These are phyloP conservation scores for Struthio camelus DNA, from an alignment of 2,113 vertebrate genomes.

Conservation along the genomic window DNA sequence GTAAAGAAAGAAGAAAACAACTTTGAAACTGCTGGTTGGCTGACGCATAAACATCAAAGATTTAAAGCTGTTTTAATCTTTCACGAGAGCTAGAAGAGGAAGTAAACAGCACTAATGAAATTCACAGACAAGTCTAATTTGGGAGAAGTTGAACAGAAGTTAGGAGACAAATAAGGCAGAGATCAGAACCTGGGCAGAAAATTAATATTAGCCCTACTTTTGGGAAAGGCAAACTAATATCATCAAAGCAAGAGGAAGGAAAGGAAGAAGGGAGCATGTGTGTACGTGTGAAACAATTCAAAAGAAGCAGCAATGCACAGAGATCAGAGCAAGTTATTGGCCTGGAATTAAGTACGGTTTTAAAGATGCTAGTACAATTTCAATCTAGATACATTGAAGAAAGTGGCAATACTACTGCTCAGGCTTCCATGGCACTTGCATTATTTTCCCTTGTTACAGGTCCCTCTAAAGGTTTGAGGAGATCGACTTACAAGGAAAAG, in stretches of 20 bases:
- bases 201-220: neutral
- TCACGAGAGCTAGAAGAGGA: constrained; percentile 7
- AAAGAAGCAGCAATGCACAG: neutral
- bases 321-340: neutral
- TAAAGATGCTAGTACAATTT: neutral
- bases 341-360: neutral
- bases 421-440: neutral
- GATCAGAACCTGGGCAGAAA: constrained; percentile 12
- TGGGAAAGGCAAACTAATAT: neutral
- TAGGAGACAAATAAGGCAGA: neutral
- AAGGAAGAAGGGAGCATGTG: no score
- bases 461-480: neutral
- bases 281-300: neutral
- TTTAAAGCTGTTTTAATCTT: constrained; percentile 46
- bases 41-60: constrained; percentile 43
- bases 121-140: constrained; percentile 36
- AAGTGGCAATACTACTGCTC: neutral
- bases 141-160: constrained; percentile 35
- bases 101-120: constrained; percentile 42
- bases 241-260: neutral
- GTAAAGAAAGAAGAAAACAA: neutral
- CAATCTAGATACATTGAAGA: neutral
- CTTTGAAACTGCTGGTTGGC: constrained; percentile 19
- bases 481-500: neutral
- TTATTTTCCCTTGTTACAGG: neutral